Evolutionary conservation across 2,113 vertebrate species (phyloP), one percentile per base, ranked within the genome.

Genomic region (Empidonax alnorum): DNA sequence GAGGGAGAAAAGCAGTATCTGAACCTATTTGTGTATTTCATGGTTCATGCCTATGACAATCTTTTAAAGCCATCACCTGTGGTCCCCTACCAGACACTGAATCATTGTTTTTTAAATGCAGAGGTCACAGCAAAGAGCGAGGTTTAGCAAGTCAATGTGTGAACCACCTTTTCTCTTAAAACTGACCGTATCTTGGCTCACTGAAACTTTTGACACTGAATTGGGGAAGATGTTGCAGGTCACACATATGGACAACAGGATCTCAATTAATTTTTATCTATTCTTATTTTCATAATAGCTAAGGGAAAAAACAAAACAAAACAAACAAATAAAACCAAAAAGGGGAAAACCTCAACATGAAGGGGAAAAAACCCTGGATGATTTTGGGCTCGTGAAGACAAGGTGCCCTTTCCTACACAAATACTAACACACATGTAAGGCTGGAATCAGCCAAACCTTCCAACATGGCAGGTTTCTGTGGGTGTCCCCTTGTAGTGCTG

Each of bases 11-110:
- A 74, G 22, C 21, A 6, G 33, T 31, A 75, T 55, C 39, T 83
- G 79, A 93, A 86, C 24, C 83, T 94, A 79, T 62, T 92, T 93
- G 87, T 87, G 52, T 50, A 75, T 58, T 80, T 77, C 46, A 58
- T 15, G 30, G 42, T 46, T 80, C 93, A 74, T 27, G 33, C 35
- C 80, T 86, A 65, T 4, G 28, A 71, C 44, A 67, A n/a, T 50
- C 69, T 47, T 71, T 47, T 41, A 81, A 96, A 90, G 86, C 69
- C 93, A 94, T 49, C 13, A 67, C 84, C 91, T 93, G 66, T 88
- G 72, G 92, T 94, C 37, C 67, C 90, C 58, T 80, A 96, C 52
- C 37, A 80, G 90, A 96, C 85, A 96, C 53, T 25, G 73, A 96
- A 91, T 41, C 28, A 50, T 4, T 53, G 12, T 11, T 74, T 86